A percentile compares a stretch with the other conserved stretches of the same genome.
phyloP scores from a whole-genome alignment of 2,113 vertebrate genomes.

The Hiodon tergisus region DNA sequence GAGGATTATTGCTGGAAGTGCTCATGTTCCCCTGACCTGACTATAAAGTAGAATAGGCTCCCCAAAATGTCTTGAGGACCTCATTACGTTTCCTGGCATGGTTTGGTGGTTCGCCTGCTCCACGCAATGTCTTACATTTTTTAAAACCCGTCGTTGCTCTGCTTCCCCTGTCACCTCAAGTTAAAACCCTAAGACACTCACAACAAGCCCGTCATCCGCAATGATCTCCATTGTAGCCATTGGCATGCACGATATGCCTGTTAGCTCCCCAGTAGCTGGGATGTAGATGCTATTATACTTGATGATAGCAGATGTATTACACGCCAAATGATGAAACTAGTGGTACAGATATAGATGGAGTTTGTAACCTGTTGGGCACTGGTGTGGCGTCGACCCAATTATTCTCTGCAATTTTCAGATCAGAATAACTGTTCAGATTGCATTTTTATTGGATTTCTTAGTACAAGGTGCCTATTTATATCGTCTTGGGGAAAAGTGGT shows the following conservation, averaged over 20 bases:
- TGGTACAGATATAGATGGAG: background rate
- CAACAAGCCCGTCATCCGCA: constrained; percentile 46
- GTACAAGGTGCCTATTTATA: background rate
- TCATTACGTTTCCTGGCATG: constrained; percentile 18
- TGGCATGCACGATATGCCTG: constrained; percentile 32
- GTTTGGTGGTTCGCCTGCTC: constrained; percentile 23
- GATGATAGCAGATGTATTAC: too few species aligned
- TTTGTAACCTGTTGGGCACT: background rate
- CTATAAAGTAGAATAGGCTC: background rate
- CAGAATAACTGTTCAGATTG: background rate
- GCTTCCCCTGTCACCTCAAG: constrained; percentile 27
- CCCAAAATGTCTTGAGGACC: constrained; percentile 19
- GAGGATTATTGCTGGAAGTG: constrained; percentile 20
- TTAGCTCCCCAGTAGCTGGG: background rate
- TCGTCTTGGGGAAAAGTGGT: background rate
- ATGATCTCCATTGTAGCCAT: constrained; percentile 56
- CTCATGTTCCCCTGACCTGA: background rate
- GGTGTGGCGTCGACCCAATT: background rate
- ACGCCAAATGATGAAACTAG: background rate
- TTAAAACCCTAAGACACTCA: constrained; percentile 23
- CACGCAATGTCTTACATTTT: constrained; percentile 38
- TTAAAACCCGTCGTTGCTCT: constrained; percentile 37
- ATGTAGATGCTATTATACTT: too few species aligned
- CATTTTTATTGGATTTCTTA: constrained; percentile 19
- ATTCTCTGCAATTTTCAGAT: background rate